These are phyloP conservation scores for Centropus unirufus DNA, from an alignment of 2,113 vertebrate genomes.

Conservation along the genomic window DNA sequence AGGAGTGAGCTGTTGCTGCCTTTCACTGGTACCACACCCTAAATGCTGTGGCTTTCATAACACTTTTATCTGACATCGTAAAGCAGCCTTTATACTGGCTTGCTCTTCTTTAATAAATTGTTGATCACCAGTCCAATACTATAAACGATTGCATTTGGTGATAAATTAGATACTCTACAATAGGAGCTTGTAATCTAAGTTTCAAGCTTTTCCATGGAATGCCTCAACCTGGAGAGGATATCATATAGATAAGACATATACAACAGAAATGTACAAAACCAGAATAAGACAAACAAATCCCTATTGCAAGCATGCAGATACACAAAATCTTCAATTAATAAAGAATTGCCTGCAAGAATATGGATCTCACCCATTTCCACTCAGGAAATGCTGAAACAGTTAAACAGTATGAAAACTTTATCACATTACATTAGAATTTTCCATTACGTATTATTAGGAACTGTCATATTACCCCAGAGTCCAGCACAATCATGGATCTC, in stretches of 20 bases:
- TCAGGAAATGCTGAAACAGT: background rate
- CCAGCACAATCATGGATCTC: constrained; percentile 29
- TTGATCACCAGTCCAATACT: background rate
- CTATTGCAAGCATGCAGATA: background rate
- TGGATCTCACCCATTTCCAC: background rate
- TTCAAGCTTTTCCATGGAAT: background rate
- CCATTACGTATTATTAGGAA: constrained; percentile 13
- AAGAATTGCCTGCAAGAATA: background rate
- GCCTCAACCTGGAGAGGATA: background rate
- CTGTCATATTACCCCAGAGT: constrained; percentile 24
- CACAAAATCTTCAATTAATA: background rate
- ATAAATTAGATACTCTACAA: background rate
- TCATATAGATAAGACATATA: background rate
- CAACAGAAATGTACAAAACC: background rate
- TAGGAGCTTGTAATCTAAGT: background rate
- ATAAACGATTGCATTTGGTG: background rate
- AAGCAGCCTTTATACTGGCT: background rate
- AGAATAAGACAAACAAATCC: background rate
- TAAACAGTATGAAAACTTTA: constrained; percentile 33
- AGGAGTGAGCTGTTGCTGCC: background rate
- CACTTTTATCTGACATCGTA: background rate
- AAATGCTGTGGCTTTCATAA: background rate
- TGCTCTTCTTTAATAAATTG: background rate
- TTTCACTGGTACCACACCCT: background rate
- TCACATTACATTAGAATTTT: constrained; percentile 3